Percentiles rank a stretch among this genome's conserved stretches.
Evolutionary conservation across 1,140 invertebrate genomes (phyloP).

Genomic region (Drosophila willistoni): DNA sequence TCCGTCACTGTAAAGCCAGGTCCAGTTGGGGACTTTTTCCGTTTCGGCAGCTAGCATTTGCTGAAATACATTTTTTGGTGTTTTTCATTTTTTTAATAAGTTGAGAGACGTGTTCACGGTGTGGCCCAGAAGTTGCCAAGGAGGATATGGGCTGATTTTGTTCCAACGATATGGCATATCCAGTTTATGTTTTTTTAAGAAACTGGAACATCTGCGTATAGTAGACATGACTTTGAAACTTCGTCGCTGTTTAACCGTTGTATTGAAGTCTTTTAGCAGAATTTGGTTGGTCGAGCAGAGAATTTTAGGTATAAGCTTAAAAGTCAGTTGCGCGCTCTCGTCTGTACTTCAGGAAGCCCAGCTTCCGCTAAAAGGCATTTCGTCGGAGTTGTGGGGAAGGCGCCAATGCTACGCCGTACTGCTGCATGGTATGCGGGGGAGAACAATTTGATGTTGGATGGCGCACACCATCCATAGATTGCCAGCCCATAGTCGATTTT

Average conservation of each 20-base stretch:
- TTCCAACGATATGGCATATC: slow-evolving; percentile 1
- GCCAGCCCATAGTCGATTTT: slow-evolving; percentile 25
- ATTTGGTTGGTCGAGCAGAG: slow-evolving; percentile 13
- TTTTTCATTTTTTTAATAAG: neutral
- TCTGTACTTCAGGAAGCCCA: neutral
- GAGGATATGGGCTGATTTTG: neutral
- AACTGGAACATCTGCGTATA: slow-evolving; percentile 6
- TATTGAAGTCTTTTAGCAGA: slow-evolving; percentile 10
- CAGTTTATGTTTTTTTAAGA: slow-evolving; percentile 1
- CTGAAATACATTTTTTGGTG: slow-evolving; percentile 5
- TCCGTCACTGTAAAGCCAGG: no score
- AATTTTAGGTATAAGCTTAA: slow-evolving; percentile 10
- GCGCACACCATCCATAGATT: slow-evolving; percentile 31
- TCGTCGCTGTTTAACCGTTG: slow-evolving; percentile 6
- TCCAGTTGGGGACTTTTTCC: no score
- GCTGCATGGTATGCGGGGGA: slow-evolving; percentile 20
- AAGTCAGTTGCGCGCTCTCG: slow-evolving; percentile 4
- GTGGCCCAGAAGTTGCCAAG: slow-evolving; percentile 7
- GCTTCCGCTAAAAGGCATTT: neutral
- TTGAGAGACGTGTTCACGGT: slow-evolving; percentile 7
- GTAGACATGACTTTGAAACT: slow-evolving; percentile 5
- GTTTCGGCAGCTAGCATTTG: slow-evolving; percentile 7
- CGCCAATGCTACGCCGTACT: slow-evolving; percentile 23
- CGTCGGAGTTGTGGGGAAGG: slow-evolving; percentile 20
- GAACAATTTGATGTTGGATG: slow-evolving; percentile 13